Base-by-base conservation (phyloP, 2,797 vertebrate species). In the Selene dorsalis region DNA sequence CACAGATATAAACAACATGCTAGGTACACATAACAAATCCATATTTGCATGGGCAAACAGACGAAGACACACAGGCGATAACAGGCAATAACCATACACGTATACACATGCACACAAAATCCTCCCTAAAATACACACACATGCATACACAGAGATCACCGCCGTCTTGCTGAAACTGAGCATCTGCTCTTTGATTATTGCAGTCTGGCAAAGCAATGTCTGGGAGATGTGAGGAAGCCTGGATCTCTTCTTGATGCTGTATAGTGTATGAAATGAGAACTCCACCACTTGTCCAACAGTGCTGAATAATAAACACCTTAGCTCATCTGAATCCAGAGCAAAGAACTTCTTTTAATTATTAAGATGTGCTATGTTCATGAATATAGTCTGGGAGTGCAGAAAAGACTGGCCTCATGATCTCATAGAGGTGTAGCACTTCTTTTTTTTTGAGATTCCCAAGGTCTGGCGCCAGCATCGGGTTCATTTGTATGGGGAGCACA, bases 131-230 rank as follows among this genome's bases (percentile, higher is more conserved):
- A 78, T 24, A 72, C 32, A 60, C 60, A 61, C 52, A 47, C 32
- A 76, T 43, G 77, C 56, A 56, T 38, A 78, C 56, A 63, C 70
- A 79, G 45, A 69, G 48, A 80, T 73, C 73, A 66, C 79, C 80
- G 56, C 74, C 60, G 30, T 60, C 66, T 77, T 73, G 55, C 84
- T 84, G 55, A 68, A 74, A 83, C 39, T 56, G 57, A 86, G 73
- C 86, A 89, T 83, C 90, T 90, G 87, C 76, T 85, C 80, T 83
- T 84, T 89, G 87, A 91, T 92, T 89, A 89, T 84, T 71, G 78
- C 80, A 73, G 77, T 80, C 86, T 83, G 80, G 87, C 74, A 75
- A 67, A 84, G 72, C 58, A 67, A 57, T 79, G 80, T 76, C 68
- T 55, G 65, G 73, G 80, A 75, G 70, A 86, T 68, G 67, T 81